Evolutionary conservation across 2,888 invertebrate species (phyloP).

Genomic region (Synanthedon vespiformis): DNA sequence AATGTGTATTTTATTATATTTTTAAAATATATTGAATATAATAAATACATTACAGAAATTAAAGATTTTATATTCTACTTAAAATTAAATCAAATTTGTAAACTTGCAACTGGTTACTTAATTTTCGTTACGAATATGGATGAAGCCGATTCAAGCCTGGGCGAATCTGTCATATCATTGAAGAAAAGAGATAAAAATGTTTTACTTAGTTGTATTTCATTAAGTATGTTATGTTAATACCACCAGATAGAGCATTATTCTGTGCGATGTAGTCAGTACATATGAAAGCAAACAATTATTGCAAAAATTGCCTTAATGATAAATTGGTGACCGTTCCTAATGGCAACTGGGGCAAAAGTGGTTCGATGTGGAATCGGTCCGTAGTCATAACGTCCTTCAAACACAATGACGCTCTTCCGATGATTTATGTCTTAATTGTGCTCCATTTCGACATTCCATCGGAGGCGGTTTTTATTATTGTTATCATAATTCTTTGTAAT

Average conservation of each 20-base stretch:
- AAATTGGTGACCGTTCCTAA: slow-evolving; percentile 68
- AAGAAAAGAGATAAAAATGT: no score
- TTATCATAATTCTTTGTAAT: slow-evolving; percentile 43
- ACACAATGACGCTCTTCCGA: slow-evolving; percentile 52
- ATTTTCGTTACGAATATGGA: no score
- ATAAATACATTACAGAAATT: no score
- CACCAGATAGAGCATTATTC: slow-evolving; percentile 31
- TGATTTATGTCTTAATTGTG: slow-evolving; percentile 68
- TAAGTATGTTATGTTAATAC: no score
- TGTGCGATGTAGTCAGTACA: slow-evolving; percentile 9
- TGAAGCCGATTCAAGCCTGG: no score
- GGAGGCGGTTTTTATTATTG: slow-evolving; percentile 37
- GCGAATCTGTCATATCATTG: no score
- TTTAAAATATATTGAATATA: no score
- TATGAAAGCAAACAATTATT: slow-evolving; percentile 62
- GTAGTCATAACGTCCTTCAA: slow-evolving; percentile 64
- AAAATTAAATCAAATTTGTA: no score
- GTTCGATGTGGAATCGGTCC: slow-evolving; percentile 46
- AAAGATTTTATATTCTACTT: no score
- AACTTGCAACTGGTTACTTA: no score
- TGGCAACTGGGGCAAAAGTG: slow-evolving; percentile 54
- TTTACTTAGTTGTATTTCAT: no score
- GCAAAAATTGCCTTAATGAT: slow-evolving; percentile 70
- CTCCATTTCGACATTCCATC: slow-evolving; percentile 39
- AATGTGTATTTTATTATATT: no score